phyloP scores from a whole-genome alignment of 2,113 vertebrate genomes.

The Pica pica region DNA sequence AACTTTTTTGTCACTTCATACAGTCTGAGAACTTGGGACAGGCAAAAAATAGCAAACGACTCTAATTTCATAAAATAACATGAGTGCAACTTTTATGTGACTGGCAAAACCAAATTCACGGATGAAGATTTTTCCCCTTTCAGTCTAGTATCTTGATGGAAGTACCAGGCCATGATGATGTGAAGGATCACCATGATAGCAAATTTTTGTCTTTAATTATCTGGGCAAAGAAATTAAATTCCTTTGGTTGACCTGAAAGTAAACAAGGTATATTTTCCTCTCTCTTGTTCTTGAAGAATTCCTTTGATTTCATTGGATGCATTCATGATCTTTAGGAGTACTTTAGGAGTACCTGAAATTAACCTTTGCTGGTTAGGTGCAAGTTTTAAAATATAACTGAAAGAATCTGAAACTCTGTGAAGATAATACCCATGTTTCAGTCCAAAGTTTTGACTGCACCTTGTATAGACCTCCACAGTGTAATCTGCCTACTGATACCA shows the following conservation, averaged over 20 bases:
- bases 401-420: neutral
- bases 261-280: neutral
- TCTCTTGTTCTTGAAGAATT: neutral
- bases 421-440: neutral
- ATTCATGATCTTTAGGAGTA: neutral
- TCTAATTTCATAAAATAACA: neutral
- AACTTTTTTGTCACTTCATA: neutral
- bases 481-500: neutral
- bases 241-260: neutral
- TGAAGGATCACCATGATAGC: neutral
- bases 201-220: neutral
- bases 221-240: neutral
- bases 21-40: neutral
- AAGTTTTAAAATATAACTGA: too few relatives aligned
- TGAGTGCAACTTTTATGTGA: neutral
- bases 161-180: neutral
- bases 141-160: neutral
- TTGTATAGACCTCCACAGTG: neutral
- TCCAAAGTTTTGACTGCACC: neutral
- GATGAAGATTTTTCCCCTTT: neutral
- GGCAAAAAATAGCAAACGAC: neutral
- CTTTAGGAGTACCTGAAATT: neutral
- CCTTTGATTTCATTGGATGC: neutral
- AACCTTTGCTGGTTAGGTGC: neutral
- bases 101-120: neutral